Evolutionary conservation across 2,113 vertebrate genomes (phyloP).

Genomic region (Heliornis fulica): DNA sequence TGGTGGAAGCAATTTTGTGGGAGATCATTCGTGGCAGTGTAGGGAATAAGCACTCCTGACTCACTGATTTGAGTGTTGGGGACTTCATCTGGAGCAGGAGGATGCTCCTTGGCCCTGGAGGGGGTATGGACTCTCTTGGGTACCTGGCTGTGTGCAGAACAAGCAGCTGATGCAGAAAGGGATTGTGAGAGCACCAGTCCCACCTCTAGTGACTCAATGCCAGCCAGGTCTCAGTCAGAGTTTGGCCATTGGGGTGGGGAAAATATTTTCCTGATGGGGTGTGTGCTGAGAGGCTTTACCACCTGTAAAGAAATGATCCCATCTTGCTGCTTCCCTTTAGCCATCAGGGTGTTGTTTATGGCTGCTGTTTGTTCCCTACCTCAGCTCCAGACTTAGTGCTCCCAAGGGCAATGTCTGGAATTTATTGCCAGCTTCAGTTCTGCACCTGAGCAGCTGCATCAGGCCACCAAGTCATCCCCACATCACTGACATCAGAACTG

Average conservation of each 20-base stretch:
- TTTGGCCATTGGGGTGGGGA: background rate
- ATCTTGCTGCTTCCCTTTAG: background rate
- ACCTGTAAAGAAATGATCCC: background rate
- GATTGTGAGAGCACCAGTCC: background rate
- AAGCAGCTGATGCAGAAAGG: background rate
- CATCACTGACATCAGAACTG: background rate
- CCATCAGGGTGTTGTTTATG: background rate
- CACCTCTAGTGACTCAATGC: background rate
- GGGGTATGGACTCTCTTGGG: accelerated
- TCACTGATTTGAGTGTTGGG: background rate
- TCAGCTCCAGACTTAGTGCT: background rate
- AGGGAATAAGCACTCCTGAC: background rate
- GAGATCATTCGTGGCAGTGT: accelerated
- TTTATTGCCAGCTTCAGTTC: background rate
- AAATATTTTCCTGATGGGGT: background rate
- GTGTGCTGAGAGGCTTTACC: background rate
- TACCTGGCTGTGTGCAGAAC: background rate
- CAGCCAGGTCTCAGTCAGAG: background rate
- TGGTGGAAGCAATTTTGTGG: background rate
- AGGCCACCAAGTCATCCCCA: background rate
- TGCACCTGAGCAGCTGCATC: background rate
- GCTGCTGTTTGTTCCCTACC: background rate
- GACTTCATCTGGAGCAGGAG: background rate
- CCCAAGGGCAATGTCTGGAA: background rate
- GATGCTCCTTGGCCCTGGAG: no score